A percentile compares a stretch with the other conserved stretches of the same genome.
These are phyloP conservation scores for Alitta virens DNA, from an alignment of 2,888 invertebrate species.

Conservation along the genomic window DNA sequence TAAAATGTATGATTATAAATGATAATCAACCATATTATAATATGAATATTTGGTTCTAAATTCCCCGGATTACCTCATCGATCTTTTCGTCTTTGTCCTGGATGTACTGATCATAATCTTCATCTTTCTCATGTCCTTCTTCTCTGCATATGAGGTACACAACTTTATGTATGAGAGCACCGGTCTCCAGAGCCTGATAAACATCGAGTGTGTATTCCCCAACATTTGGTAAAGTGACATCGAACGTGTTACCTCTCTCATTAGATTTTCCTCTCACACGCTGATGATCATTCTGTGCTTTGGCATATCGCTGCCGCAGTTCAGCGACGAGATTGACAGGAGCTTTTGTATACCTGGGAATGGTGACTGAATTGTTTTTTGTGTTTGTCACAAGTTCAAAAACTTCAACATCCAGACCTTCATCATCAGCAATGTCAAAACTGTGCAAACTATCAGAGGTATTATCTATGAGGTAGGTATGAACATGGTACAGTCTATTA, in stretches of 20 bases:
- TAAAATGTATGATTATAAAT: too few species aligned
- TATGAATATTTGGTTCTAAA: too few species aligned
- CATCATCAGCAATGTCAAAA: background rate
- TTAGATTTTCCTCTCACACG: slow-evolving; percentile 28
- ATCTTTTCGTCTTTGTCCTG: too few species aligned
- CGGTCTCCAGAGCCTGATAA: slow-evolving; percentile 27
- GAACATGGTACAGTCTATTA: slow-evolving; percentile 19
- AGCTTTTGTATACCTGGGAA: background rate
- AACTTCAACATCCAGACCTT: background rate
- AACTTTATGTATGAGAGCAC: slow-evolving; percentile 6
- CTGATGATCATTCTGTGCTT: slow-evolving; percentile 36
- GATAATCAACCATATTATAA: too few species aligned
- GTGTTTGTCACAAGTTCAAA: background rate
- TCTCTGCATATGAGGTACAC: slow-evolving; percentile 3
- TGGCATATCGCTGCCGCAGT: slow-evolving; percentile 42
- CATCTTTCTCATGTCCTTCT: background rate
- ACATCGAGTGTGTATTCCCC: slow-evolving; percentile 48
- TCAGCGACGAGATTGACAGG: slow-evolving; percentile 31
- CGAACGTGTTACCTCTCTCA: slow-evolving; percentile 38
- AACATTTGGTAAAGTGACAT: slow-evolving; percentile 40
- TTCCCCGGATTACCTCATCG: too few species aligned
- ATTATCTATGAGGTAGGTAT: slow-evolving; percentile 17
- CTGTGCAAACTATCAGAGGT: background rate
- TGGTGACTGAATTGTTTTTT: background rate
- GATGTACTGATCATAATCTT: too few species aligned